phyloP scores from a whole-genome alignment of 2,113 vertebrate species.

The Aegithalos caudatus region DNA sequence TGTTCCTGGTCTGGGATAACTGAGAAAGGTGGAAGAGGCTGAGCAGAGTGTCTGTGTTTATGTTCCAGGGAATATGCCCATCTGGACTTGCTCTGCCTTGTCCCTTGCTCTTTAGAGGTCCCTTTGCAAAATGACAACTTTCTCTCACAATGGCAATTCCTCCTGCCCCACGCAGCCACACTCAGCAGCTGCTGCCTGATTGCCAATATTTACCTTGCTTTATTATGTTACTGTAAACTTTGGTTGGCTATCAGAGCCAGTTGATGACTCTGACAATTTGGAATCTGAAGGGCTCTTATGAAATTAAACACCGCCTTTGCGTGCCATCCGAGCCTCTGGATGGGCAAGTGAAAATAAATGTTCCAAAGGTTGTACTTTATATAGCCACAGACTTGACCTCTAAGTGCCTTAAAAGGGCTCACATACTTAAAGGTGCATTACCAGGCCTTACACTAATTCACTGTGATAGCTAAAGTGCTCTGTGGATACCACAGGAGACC shows the following conservation, averaged over 20 bases:
- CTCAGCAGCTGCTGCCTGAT: not conserved
- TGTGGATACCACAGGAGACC: constrained; percentile 78
- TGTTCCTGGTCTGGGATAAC: not conserved
- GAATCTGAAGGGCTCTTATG: constrained; percentile 58
- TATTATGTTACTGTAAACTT: constrained; percentile 41
- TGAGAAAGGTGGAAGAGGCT: not conserved
- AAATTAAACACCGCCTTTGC: constrained; percentile 68
- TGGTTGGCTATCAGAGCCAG: constrained; percentile 24
- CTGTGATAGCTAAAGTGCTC: constrained; percentile 91
- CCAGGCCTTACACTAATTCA: constrained; percentile 88
- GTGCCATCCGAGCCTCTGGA: constrained; percentile 62
- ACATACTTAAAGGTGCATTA: constrained; percentile 90
- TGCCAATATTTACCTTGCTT: constrained; percentile 64
- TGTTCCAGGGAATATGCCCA: not conserved
- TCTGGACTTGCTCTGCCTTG: constrained; percentile 13
- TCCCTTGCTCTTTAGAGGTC: not conserved
- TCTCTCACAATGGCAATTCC: not conserved
- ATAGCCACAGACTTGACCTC: constrained; percentile 78
- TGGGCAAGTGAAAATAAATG: constrained; percentile 75
- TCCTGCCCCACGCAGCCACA: not conserved
- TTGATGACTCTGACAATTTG: constrained; percentile 46
- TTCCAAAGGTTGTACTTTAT: constrained; percentile 77
- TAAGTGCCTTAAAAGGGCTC: constrained; percentile 83
- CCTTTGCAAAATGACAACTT: constrained; percentile 17
- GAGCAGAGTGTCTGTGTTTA: constrained; percentile 1